These are phyloP conservation scores for Phrynosoma blainvillii DNA, from an alignment of 2,113 vertebrate species.

Conservation along the genomic window DNA sequence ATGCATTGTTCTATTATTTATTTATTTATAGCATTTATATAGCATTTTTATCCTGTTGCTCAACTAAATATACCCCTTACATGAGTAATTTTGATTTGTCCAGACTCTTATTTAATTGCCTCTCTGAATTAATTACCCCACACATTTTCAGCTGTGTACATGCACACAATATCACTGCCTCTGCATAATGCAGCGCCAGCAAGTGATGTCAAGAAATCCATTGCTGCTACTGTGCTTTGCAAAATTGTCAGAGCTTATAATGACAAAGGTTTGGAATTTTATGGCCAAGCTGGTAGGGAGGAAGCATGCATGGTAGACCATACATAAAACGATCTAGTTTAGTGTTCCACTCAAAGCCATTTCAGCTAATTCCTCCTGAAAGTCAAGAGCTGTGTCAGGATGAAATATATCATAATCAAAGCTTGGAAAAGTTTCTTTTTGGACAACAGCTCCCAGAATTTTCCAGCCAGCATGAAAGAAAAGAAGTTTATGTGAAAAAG, in stretches of 20 bases:
- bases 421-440: not conserved
- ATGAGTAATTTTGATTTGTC: too few relatives aligned
- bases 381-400: not conserved
- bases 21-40: too few relatives aligned
- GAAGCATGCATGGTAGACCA: not conserved
- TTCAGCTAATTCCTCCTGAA: not conserved
- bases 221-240: not conserved
- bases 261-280: not conserved
- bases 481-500: too few relatives aligned
- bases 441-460: too few relatives aligned
- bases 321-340: not conserved
- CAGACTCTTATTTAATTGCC: too few relatives aligned
- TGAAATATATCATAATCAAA: not conserved
- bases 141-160: not conserved
- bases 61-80: too few relatives aligned
- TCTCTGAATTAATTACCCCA: not conserved
- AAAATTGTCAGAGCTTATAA: not conserved
- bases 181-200: not conserved
- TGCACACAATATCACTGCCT: not conserved
- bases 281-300: not conserved
- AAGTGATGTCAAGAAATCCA: not conserved
- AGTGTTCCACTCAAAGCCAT: not conserved
- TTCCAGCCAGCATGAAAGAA: too few relatives aligned
- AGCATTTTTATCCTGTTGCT: too few relatives aligned
- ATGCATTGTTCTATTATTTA: too few relatives aligned